phyloP scores from a whole-genome alignment of 2,113 vertebrate genomes.

The Pseudopipra pipra region DNA sequence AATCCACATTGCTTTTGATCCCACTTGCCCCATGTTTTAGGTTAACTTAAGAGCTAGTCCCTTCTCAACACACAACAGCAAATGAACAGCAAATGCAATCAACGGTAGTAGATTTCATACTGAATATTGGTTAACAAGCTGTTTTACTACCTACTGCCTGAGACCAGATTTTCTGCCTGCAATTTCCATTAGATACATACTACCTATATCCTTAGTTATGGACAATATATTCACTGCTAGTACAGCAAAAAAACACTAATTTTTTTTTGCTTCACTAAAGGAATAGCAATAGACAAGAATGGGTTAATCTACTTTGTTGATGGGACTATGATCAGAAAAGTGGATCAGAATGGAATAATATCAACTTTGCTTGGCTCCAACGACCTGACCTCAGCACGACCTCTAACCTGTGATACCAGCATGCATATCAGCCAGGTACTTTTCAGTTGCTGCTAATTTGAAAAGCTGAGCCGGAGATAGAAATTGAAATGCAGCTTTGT shows the following conservation, averaged over 20 bases:
- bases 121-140: background rate
- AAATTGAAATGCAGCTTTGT: background rate
- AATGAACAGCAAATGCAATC: background rate
- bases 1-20: background rate
- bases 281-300: slow-evolving; percentile 92
- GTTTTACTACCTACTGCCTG: background rate
- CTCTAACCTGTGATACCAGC: slow-evolving; percentile 92
- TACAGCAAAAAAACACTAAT: background rate
- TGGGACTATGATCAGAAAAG: slow-evolving; percentile 95
- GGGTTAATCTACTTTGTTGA: slow-evolving; percentile 98
- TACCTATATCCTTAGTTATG: background rate
- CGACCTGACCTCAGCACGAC: slow-evolving; percentile 93
- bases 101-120: background rate
- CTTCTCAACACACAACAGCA: background rate
- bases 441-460: background rate
- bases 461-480: background rate
- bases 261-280: slow-evolving; percentile 71
- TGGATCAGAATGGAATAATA: slow-evolving; percentile 95
- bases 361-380: slow-evolving; percentile 96
- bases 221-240: background rate
- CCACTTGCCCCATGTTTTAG: background rate
- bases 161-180: background rate
- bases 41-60: background rate
- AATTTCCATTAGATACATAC: background rate
- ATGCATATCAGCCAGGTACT: slow-evolving; percentile 97